A percentile compares a stretch with the other conserved stretches of the same genome.
phyloP scores from a whole-genome alignment of 2,797 vertebrate species.

The Psittacula derbiana region DNA sequence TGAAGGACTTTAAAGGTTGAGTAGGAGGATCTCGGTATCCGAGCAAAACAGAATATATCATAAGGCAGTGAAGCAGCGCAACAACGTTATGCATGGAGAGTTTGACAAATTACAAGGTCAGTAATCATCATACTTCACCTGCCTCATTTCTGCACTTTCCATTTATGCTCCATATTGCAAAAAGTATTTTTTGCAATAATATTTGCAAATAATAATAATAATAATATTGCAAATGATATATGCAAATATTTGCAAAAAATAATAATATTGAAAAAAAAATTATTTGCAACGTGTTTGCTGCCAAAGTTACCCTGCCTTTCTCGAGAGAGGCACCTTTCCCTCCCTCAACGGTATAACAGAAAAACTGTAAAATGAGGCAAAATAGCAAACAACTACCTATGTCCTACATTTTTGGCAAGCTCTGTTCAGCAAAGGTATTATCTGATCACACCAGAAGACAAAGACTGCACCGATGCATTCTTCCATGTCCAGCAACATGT shows the following conservation, averaged over 20 bases:
- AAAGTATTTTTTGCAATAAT: not conserved
- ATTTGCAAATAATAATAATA: not conserved
- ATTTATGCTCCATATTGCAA: not conserved
- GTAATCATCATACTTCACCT: not conserved
- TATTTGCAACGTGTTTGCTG: not conserved
- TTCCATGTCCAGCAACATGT: fast-evolving
- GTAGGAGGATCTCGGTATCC: conserved; percentile 72
- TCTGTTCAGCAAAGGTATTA: not conserved
- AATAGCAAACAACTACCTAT: not conserved
- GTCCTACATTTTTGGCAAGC: fast-evolving
- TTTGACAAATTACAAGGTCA: conserved; percentile 69
- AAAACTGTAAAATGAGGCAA: not conserved
- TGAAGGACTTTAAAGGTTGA: conserved; percentile 80
- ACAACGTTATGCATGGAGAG: conserved; percentile 13
- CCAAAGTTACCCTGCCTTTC: not conserved
- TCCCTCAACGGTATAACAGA: not conserved
- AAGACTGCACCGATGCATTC: not conserved
- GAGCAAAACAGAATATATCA: conserved; percentile 70
- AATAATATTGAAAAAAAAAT: not conserved
- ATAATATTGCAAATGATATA: not conserved
- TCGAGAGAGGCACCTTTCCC: not conserved
- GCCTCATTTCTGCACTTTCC: not conserved
- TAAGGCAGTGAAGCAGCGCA: conserved; percentile 26
- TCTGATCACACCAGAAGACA: not conserved
- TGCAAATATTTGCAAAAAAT: not conserved